Evolutionary conservation across 2,888 invertebrate genomes (phyloP).

Genomic region (Pollenia griseotomentosa): DNA sequence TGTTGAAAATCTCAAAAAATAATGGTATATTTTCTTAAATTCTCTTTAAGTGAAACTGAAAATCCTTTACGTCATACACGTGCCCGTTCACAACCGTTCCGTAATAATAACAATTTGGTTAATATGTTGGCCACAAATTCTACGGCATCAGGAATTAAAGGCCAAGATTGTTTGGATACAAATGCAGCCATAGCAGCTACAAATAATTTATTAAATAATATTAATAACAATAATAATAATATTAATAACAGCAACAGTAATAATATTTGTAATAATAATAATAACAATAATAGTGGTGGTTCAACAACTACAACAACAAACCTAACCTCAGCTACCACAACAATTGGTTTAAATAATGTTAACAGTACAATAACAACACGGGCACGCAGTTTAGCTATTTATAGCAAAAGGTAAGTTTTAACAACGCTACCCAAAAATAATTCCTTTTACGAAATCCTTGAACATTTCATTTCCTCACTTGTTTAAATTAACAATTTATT

Average conservation of each 20-base stretch:
- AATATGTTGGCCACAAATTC: conserved; percentile 75
- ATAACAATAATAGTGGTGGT: conserved; percentile 74
- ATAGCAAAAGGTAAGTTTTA: conserved; percentile 83
- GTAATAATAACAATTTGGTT: conserved; percentile 81
- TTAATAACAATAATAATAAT: conserved; percentile 66
- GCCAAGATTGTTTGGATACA: conserved; percentile 52
- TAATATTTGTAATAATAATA: conserved; percentile 77
- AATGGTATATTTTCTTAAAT: background rate
- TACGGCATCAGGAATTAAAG: conserved; percentile 44
- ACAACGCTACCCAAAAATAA: background rate
- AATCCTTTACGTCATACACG: conserved; percentile 82
- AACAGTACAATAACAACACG: conserved; percentile 78
- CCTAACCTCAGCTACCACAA: conserved; percentile 74
- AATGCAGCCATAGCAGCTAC: conserved; percentile 71
- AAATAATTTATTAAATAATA: conserved; percentile 74
- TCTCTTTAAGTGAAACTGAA: conserved; percentile 76
- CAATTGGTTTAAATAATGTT: conserved; percentile 56
- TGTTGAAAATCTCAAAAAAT: too few relatives aligned
- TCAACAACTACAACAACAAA: conserved; percentile 72
- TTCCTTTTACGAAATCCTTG: too few relatives aligned
- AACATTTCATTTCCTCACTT: background rate
- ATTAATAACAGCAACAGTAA: conserved; percentile 74
- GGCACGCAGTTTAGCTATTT: conserved; percentile 83
- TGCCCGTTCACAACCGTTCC: conserved; percentile 84
- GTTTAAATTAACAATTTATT: background rate